phyloP scores from a whole-genome alignment of 1,140 invertebrate species.

The Capitella teleta region DNA sequence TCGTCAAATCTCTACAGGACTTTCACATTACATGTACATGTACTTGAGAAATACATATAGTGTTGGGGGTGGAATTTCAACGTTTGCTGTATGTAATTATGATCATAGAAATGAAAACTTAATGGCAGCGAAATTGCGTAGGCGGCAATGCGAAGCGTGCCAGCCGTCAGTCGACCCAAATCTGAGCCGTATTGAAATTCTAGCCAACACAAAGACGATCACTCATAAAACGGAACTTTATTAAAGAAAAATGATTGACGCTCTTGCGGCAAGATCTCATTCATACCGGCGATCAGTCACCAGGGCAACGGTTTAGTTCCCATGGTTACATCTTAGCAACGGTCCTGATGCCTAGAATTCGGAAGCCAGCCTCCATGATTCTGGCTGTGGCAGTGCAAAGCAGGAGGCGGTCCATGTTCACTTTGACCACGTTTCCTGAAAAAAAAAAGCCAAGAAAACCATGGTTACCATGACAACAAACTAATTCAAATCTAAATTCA shows the following conservation, averaged over 20 bases:
- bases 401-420: slow-evolving; percentile 77
- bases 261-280: too few species aligned
- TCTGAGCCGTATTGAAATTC: too few species aligned
- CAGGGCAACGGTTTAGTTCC: too few species aligned
- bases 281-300: too few species aligned
- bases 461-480: background rate
- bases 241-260: too few species aligned
- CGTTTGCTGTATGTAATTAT: background rate
- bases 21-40: background rate
- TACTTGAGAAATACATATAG: background rate
- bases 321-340: slow-evolving; percentile 71
- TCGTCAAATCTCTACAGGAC: too few species aligned
- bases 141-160: background rate
- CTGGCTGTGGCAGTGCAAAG: slow-evolving; percentile 84
- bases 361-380: slow-evolving; percentile 74
- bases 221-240: too few species aligned
- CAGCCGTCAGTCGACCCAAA: background rate
- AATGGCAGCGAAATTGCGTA: background rate
- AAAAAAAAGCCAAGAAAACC: background rate
- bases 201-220: too few species aligned
- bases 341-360: slow-evolving; percentile 83
- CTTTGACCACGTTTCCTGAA: slow-evolving; percentile 61
- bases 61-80: background rate
- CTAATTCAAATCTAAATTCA: background rate
- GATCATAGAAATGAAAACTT: background rate